Conservation (phyloP, 2,797 vertebrate genomes). For the Sebastolobus altivelis region DNA sequence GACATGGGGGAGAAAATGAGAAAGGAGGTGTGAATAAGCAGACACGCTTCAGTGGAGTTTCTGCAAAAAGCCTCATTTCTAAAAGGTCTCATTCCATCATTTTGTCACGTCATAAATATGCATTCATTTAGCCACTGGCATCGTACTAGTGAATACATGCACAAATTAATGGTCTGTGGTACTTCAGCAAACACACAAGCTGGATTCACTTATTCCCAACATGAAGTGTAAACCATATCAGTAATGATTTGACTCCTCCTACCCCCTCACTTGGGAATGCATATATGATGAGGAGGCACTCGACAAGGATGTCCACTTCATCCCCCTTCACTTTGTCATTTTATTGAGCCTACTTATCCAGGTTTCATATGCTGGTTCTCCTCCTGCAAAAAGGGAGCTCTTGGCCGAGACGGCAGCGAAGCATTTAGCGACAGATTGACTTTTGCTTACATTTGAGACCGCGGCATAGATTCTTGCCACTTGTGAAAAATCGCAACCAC, state of each 20-base stretch:
- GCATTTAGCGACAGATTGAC: slow-evolving; percentile 42
- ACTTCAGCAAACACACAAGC: slow-evolving; percentile 41
- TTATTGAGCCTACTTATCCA: slow-evolving; percentile 28
- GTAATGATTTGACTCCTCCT: slow-evolving; percentile 19
- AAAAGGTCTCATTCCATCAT: slow-evolving; percentile 66
- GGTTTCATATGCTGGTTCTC: slow-evolving; percentile 22
- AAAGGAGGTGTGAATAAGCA: background rate
- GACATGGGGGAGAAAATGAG: background rate
- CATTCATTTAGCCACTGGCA: slow-evolving; percentile 63
- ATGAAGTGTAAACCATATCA: slow-evolving; percentile 29
- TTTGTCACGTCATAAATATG: slow-evolving; percentile 74
- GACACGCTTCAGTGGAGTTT: slow-evolving; percentile 21
- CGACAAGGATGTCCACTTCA: slow-evolving; percentile 35
- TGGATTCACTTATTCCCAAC: slow-evolving; percentile 30
- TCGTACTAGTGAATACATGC: slow-evolving; percentile 27
- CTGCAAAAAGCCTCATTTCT: slow-evolving; percentile 41
- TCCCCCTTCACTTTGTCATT: slow-evolving; percentile 26
- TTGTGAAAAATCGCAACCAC: slow-evolving; percentile 51
- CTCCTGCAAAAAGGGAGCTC: background rate
- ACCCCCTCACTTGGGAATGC: background rate
- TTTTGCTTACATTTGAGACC: slow-evolving; percentile 40
- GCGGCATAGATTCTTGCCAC: slow-evolving; percentile 30
- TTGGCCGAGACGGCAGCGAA: slow-evolving; percentile 21
- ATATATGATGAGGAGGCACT: slow-evolving; percentile 37
- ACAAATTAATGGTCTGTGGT: slow-evolving; percentile 47